phyloP scores from a whole-genome alignment of 2,797 vertebrate species.

The Eidolon dupreanum region DNA sequence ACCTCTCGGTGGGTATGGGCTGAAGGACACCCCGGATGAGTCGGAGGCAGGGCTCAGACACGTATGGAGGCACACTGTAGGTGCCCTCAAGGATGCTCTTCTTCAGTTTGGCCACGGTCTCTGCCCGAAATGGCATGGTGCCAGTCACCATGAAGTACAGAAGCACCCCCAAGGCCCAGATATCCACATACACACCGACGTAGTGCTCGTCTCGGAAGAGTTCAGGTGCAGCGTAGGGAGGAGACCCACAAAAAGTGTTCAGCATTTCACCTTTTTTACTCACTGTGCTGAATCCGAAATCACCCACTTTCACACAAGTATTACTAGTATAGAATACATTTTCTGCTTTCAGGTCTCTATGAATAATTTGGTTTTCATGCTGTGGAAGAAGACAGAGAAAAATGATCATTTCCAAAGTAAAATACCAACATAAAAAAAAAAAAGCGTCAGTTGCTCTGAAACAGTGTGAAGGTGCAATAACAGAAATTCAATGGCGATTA shows the following conservation, averaged over 20 bases:
- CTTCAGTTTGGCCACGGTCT: conserved; percentile 96
- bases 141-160: conserved; percentile 96
- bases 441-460: background rate
- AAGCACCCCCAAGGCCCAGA: conserved; percentile 97
- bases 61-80: conserved; percentile 89
- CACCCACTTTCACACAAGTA: conserved; percentile 96
- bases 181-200: conserved; percentile 92
- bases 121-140: conserved; percentile 96
- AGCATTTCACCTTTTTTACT: conserved; percentile 94
- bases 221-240: conserved; percentile 96
- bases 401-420: background rate
- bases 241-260: conserved; percentile 98
- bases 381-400: conserved; percentile 79
- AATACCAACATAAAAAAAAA: background rate
- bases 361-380: conserved; percentile 97
- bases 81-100: conserved; percentile 95
- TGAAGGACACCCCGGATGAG: conserved; percentile 94
- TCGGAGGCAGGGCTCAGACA: conserved; percentile 92
- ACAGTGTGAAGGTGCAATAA: background rate
- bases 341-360: conserved; percentile 97
- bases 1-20: conserved; percentile 90
- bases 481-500: background rate
- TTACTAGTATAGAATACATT: conserved; percentile 95
- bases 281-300: conserved; percentile 97
- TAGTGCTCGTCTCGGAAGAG: conserved; percentile 97